These are phyloP conservation scores for Actinia tenebrosa DNA, from an alignment of 64 coral and sea anemone genomes.

Conservation along the genomic window DNA sequence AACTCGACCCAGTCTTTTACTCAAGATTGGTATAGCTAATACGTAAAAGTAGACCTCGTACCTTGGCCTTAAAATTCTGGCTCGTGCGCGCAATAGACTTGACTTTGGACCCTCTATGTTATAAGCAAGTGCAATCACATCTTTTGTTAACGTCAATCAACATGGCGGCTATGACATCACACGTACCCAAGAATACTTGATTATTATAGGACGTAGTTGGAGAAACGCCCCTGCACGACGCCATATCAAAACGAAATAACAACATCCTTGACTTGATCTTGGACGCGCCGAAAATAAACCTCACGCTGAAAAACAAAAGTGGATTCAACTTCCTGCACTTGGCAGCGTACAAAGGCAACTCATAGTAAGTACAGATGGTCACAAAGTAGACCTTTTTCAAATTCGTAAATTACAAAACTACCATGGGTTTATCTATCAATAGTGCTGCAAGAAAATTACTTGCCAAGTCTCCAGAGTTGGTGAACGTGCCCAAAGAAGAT, in stretches of 20 bases:
- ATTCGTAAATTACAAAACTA: no score
- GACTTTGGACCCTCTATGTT: no score
- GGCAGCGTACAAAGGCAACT: constrained; percentile 42
- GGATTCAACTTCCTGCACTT: constrained; percentile 52
- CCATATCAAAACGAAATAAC: constrained; percentile 17
- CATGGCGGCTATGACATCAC: no score
- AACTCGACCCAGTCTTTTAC: no score
- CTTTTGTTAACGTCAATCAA: no score
- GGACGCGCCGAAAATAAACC: neutral
- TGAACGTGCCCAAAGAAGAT: constrained; percentile 40
- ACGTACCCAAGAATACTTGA: no score
- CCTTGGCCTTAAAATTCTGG: no score
- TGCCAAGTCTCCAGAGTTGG: constrained; percentile 10
- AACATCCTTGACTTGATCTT: constrained; percentile 38
- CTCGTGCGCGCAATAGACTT: no score
- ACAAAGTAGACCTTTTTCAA: no score
- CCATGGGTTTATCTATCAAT: neutral
- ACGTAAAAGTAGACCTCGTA: no score
- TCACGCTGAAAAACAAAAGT: constrained; percentile 8
- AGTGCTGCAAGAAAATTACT: constrained; percentile 37
- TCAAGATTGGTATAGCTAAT: no score
- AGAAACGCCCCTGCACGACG: constrained; percentile 45
- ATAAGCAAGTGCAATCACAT: no score
- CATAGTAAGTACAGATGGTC: constrained; percentile 10
- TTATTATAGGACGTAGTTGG: constrained; percentile 35